Evolutionary conservation across 2,888 invertebrate genomes (phyloP), one percentile per base, ranked within the genome.

Genomic region (Leptodirus hochenwartii): DNA sequence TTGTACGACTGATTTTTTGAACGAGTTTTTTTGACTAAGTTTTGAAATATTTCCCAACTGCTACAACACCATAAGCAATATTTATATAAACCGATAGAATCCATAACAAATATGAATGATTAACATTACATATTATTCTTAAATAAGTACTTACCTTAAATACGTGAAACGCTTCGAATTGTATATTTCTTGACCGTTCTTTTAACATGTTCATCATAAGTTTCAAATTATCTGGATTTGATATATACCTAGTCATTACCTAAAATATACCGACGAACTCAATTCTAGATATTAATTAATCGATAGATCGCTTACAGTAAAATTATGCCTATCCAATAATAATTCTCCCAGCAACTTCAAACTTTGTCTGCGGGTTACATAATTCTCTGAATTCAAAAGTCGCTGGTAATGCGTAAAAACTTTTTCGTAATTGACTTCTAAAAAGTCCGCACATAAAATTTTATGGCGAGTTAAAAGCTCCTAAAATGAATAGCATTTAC

Each of bases 161-260:
- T 49, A 99, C 98, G 58, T 99, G 98, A 70, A 99, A 99, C 62
- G 98, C 98, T 68, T 99, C 98, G 64, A 99, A 99, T 62, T 99
- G 98, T 53, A 99, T 99, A 66, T 96, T 98, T 48, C 95, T 78
- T 46, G 95, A 93, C 58, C 95, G 90, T 56, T 98, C 96, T 62
- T 93, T 87, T 52, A 99, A 67, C 93, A 99, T 91, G 59, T 95
- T 98, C 98, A 99, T 99, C 96, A 99, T 98, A 43, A 98, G 69
- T 59, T 96, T 99, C 41, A 99, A 69, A 65, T 99, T 99, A 58
- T 99, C 98, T 16, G 96, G 95, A 61, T 95, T 96, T 49, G 93
- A 93, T 64, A 98, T 98, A 67, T 98, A 99, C 50, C 85, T 78
- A 39, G 88, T 88, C 88, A 88, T 88, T 44, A 88, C 73, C 73